Evolutionary conservation across 1,140 invertebrate species (phyloP), one percentile per base, ranked within the genome.

Genomic region (Tribolium madens): DNA sequence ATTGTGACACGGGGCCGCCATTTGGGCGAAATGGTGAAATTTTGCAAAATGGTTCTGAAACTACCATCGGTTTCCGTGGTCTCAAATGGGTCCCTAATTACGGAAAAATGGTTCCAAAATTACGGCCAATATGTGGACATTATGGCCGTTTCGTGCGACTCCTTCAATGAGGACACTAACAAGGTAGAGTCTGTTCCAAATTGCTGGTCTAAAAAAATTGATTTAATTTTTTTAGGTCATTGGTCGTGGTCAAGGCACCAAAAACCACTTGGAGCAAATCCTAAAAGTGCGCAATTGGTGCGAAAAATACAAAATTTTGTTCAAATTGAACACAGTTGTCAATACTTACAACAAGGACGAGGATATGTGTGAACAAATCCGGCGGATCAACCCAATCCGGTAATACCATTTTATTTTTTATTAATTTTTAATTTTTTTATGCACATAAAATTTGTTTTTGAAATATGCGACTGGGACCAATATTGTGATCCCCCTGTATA

Each of bases 261-360:
- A 83, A 53, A 81, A 86, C 60, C 88, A 89, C 64, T 64, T 89
- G 4, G 77, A 85, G 17, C 83, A 86, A 71, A 64, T 89, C 21
- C 21, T 80, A 10, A 76, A 83, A 75, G 86, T 89, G 5, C 68
- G 84, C 7, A 78, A 85, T 13, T 88, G 86, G 85, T 89, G 88
- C 76, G 21, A 36, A 0, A 70, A 85, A 48, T 88, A 87, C 77
- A 78, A 86, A 53, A 85, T 89, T 6, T 83, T 86, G 1, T 89
- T 89, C 75, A 89, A 89, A 79, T 82, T 89, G 2, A 89, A 89
- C 73, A 88, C 87, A 2, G 88, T 89, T 12, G 86, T 89, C 1
- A 89, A 89, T 73, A 85, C 83, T 3, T 87, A 86, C 78, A 89
- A 89, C 79, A 80, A 85, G 73, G 74, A 86, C 42, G 88, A 89